Evolutionary conservation across 2,113 vertebrate genomes (phyloP), one percentile per base, ranked within the genome.

Genomic region (Barbus barbus): DNA sequence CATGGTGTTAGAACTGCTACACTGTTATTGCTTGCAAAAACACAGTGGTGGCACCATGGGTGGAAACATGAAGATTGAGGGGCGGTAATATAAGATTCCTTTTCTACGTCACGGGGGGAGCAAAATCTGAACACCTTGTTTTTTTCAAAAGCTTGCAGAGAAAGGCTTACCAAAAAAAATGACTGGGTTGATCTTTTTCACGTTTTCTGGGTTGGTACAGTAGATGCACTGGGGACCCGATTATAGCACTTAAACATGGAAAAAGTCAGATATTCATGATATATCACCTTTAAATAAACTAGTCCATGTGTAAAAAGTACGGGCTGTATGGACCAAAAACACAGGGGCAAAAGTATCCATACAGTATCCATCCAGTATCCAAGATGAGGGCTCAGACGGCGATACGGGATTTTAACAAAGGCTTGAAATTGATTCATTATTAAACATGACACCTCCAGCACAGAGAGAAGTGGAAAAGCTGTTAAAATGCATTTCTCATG

Each of bases 361-460:
- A 67, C 1, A 36, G 61, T n/a, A n/a, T n/a, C n/a, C n/a, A n/a
- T n/a, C n/a, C 14, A 63, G 63, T 65, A 31, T 7, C 8, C 4
- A 67, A 67, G 3, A 67, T 9, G 16, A 33, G 3, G 65, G 3
- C 65, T 36, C 65, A 67, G 65, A 67, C 9, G 26, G 38, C 20
- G 4, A 53, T 22, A 28, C 18, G 2, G 26, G 13, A 53, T 20
- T 26, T 78, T 24, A 61, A 61, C 76, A 38, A 79, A 63, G n/a
- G 11, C 58, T 46, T 79, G 11, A 63, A 18, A 63, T 31, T 12
- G 16, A 63, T 77, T 58, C 31, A 58, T 58, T 77, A 56, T 38
- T 61, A 79, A 79, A 65, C 38, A 41, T 79, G 78, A 46, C 58
- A 44, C 78, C 44, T 61, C 14, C n/a, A 79, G 77, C 33, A 46